Evolutionary conservation across 2,797 vertebrate genomes (phyloP), one percentile per base, ranked within the genome.

Genomic region (Uromys caudimaculatus): DNA sequence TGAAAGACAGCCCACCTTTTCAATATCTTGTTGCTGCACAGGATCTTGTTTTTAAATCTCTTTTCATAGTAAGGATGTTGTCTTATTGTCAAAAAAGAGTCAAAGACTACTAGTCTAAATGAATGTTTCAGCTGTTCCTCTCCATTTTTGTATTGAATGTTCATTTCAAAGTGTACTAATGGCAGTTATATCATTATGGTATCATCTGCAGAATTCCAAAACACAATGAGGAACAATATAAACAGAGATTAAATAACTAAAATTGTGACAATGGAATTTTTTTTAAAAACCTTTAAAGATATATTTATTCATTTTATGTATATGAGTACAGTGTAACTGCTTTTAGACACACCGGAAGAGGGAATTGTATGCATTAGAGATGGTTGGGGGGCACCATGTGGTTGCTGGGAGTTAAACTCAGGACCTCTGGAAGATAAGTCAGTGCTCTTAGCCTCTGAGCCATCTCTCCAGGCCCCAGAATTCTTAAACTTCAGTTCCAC

Each of bases 101-200:
- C n/a, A n/a, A n/a, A 32, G 56, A 47, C 38, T 77, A 56, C 83
- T 95, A 87, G 7, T 93, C 82, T 89, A 83, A 97, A 73, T 92
- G 0, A 89, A 83, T 95, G 86, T 86, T 86, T 4, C 52, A 10
- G 88, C n/a, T 9, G 6, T 21, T 52, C 14, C 9, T 79, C 9
- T 73, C 75, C 1, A 0, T 56, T 96, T 90, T 38, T 75, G 21
- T 29, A 82, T 38, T 27, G 24, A 3, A 2, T n/a, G n/a, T 9
- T 0, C 0, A 73, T 90, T 94, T 94, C 41, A 75, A 12, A 79
- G 35, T 27, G 29, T 23, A 54, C 38, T 41, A 97, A 96, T 6
- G 16, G 0, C 16, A 27, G 12, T 86, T n/a, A 32, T 58, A 76
- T 12, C 29, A 79, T 94, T 91, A 41, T 32, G 13, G 56, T 96